Base-by-base conservation (phyloP, 2,797 vertebrate species). In the Loris lydekkerianus region DNA sequence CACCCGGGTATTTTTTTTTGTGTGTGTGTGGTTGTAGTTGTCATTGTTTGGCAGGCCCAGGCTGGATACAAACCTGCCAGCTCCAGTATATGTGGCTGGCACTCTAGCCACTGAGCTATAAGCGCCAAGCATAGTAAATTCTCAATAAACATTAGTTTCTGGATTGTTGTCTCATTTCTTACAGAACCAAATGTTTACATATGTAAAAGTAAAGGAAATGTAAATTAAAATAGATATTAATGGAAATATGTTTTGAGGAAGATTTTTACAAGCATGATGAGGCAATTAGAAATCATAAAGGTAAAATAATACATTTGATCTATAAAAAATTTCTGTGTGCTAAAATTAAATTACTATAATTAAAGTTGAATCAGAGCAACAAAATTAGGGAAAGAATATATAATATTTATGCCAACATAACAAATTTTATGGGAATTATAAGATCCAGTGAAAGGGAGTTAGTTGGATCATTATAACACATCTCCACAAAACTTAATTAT, bases 131-230 rank as follows among this genome's bases (percentile, higher is more conserved):
- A 14, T 31, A 88, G 61, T 65, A 95, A 84, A 72, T 91, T 78
- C 23, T 91, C 5, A 72, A 53, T 67, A 86, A 69, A 34, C 63
- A 27, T 25, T 69, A 63, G 29, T 72, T 89, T 90, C 3, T 87
- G 17, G 15, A 60, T 75, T 3, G 29, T 5, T 56, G 6, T 78
- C 46, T 84, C 25, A 70, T 5, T 81, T n/a, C 17, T 60, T 90
- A 11, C 6, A 56, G n/a, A 29, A 76, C 86, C 17, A 43, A 76
- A 91, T 21, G 67, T 75, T 91, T 81, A 72, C 15, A 60, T 82
- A 75, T 53, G 13, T 80, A 65, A 75, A 92, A 83, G 29, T 91
- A 85, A 89, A 61, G 10, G 46, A 87, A 90, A 65, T 70, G 81
- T 9, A 15, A 73, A 88, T 91, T 60, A 60, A 84, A 78, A 86